Conservation (phyloP, 2,888 invertebrate species). For the Iselma pallidipennis region DNA sequence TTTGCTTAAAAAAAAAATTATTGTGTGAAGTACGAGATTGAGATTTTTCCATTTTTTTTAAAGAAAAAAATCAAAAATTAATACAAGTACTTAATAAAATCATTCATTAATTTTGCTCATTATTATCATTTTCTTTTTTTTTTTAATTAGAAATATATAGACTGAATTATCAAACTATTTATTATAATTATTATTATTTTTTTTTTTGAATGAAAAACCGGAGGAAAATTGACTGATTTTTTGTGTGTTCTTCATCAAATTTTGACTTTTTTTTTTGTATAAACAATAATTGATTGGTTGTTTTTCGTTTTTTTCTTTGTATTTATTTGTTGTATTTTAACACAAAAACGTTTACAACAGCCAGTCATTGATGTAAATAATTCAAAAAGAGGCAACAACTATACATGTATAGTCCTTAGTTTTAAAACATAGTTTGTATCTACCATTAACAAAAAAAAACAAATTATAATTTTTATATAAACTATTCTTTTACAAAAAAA, state of each 20-base stretch:
- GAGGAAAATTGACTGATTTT: conserved; percentile 47
- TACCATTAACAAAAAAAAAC: conserved; percentile 45
- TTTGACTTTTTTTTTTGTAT: conserved; percentile 22
- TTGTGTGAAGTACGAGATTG: not conserved
- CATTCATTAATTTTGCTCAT: conserved; percentile 27
- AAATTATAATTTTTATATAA: conserved; percentile 37
- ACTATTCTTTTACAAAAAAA: conserved; percentile 51
- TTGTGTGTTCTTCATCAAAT: conserved; percentile 34
- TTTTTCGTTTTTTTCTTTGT: too few relatives aligned
- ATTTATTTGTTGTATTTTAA: conserved; percentile 3
- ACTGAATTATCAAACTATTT: conserved; percentile 50
- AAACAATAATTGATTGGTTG: conserved; percentile 29
- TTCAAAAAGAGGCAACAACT: conserved; percentile 28
- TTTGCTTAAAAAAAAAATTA: too few relatives aligned
- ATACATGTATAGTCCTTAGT: conserved; percentile 39
- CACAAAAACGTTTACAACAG: not conserved
- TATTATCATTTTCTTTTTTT: conserved; percentile 12
- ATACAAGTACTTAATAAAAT: conserved; percentile 22
- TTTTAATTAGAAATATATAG: conserved; percentile 44
- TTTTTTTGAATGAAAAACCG: not conserved
- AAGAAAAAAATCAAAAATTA: conserved; percentile 6
- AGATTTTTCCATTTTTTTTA: not conserved
- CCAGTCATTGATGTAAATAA: conserved; percentile 26
- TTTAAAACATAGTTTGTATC: conserved; percentile 44
- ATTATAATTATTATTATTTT: conserved; percentile 30